Evolutionary conservation across 2,113 vertebrate species (phyloP), one percentile per base, ranked within the genome.

Genomic region (Halcyon senegalensis): DNA sequence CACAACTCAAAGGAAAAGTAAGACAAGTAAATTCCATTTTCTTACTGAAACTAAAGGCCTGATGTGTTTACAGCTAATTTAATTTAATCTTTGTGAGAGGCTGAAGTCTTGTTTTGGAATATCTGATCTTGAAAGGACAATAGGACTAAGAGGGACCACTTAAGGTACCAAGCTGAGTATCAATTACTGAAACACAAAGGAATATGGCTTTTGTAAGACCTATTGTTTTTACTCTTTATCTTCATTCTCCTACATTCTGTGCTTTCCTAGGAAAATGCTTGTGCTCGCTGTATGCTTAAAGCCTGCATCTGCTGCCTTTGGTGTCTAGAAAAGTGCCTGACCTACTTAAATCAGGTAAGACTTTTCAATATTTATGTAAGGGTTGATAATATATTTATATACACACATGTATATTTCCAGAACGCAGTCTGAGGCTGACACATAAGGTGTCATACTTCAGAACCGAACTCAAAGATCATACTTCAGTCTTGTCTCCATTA

Each of bases 251-350:
- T 5, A 28, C 20, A 24, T 72, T 84, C 43, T 96, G 6, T 84
- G 28, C 28, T 66, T 79, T 84, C 35, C 35, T 85, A 99, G 99
- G 99, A 99, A 97, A 99, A 99, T 37, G 99, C 99, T 27, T 99
- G 98, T 85, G 99, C 99, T 80, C 99, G 99, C 85, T 99, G 99
- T 96, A 97, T 99, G 98, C 98, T 99, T 87, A 99, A 99, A 96
- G 98, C 99, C 48, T 99, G 99, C 95, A 99, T 99, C 97, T 99
- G 99, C 98, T 99, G 99, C 96, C 98, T 99, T 98, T 99, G 99
- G 99, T 99, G 99, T 99, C 97, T 99, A 97, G 99, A 99, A 98
- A 99, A 99, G 99, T 99, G 99, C 99, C 99, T 99, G 97, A 99
- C 99, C 97, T 99, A 99, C 98, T 98, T 99, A 98, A 99, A 99